These are phyloP conservation scores for Passer domesticus DNA, from an alignment of 2,113 vertebrate genomes.

Conservation along the genomic window DNA sequence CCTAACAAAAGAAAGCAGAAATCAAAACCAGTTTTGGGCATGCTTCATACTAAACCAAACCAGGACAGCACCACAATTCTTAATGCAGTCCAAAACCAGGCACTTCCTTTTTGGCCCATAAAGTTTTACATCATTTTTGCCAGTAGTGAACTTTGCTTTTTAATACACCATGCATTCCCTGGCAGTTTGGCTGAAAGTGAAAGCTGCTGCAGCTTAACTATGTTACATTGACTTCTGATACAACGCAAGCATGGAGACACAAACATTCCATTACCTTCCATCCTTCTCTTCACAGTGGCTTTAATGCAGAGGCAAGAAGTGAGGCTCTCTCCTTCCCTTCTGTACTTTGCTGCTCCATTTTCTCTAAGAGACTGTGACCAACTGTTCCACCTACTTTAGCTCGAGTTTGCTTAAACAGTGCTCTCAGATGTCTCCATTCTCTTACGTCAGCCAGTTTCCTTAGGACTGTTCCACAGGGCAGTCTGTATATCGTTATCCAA, in stretches of 20 bases:
- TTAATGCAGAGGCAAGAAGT: neutral
- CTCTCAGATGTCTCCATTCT: neutral
- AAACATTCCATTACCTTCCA: neutral
- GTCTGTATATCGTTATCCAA: neutral
- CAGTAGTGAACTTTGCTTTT: neutral
- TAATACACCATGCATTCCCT: neutral
- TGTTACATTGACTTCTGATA: neutral
- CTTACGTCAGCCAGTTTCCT: neutral
- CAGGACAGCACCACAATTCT: neutral
- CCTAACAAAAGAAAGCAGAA: neutral
- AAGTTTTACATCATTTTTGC: neutral
- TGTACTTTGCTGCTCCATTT: neutral
- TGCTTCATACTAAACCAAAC: neutral
- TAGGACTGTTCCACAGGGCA: neutral
- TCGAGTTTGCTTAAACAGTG: neutral
- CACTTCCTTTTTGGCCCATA: neutral
- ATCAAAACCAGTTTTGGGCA: neutral
- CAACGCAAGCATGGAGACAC: accelerated
- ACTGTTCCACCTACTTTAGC: neutral
- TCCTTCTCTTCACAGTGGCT: neutral
- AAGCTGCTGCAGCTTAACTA: neutral
- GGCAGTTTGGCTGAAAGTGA: neutral
- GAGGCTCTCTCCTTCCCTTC: neutral
- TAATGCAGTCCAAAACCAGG: neutral
- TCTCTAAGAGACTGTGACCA: neutral